Evolutionary conservation across 2,797 vertebrate species (phyloP).

Genomic region (Pipistrellus kuhlii): DNA sequence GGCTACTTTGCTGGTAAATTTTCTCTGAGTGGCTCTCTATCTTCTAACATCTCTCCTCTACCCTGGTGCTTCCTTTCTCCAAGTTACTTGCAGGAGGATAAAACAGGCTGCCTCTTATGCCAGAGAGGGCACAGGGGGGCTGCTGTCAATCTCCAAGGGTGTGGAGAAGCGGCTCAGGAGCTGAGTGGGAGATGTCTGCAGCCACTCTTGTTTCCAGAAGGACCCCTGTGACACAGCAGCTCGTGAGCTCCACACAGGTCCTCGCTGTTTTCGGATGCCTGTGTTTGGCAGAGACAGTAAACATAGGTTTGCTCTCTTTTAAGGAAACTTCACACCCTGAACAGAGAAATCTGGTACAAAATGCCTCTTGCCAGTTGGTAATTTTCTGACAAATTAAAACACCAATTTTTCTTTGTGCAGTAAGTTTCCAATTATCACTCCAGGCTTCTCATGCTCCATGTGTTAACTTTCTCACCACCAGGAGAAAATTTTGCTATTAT

Average conservation of each 20-base stretch:
- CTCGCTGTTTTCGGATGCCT: not conserved
- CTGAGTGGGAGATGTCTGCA: not conserved
- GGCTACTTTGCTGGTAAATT: not conserved
- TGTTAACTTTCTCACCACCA: not conserved
- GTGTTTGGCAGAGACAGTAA: not conserved
- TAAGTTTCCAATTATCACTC: constrained; percentile 38
- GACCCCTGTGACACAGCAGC: not conserved
- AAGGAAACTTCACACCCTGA: not conserved
- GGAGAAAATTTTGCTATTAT: not conserved
- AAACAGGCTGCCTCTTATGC: not conserved
- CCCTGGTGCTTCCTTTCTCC: not conserved
- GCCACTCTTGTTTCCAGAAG: not conserved
- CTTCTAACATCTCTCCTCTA: not conserved
- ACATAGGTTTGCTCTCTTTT: not conserved
- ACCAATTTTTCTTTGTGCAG: constrained; percentile 19
- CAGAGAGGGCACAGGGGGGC: constrained; percentile 32
- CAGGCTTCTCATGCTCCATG: not conserved
- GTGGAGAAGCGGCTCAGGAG: not conserved
- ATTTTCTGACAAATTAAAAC: constrained; percentile 66
- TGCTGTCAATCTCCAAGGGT: not conserved
- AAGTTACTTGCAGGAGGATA: not conserved
- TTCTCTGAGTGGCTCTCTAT: not conserved
- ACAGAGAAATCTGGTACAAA: not conserved
- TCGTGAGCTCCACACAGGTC: not conserved
- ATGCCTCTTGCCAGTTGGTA: not conserved